Evolutionary conservation across 2,888 invertebrate species (phyloP), one percentile per base, ranked within the genome.

Genomic region (Dione vanillae): DNA sequence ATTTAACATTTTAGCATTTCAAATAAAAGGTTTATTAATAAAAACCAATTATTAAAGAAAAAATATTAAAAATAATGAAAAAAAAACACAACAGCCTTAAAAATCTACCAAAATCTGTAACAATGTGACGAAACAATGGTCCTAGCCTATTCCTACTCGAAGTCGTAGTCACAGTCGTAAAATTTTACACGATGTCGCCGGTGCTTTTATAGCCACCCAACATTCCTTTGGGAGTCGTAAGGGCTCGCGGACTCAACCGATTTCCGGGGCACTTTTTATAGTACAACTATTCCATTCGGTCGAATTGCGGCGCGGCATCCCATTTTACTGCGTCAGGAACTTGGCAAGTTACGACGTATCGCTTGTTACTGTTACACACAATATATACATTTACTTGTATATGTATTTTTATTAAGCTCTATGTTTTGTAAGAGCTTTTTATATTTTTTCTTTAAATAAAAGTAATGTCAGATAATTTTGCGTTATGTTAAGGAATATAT

Each of bases 211-310:
- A 74, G 45, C 65, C 68, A 58, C 49, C 65, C 68, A 58, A 41
- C 70, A 47, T 47, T 49, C 64, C 64, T 64, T 27, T 9, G 62
- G 72, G 74, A 59, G 6, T 69, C 70, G 61, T 68, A 72, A 69
- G 65, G 68, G 71, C 65, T 49, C 52, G 64, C 67, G 65, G 62
- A 67, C 58, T 62, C 65, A 10, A 40, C 40, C 71, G 66, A 54
- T 67, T 79, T 75, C 74, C 78, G 73, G 70, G 69, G 61, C 61
- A 71, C 67, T 78, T 82, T 83, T 83, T 83, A 83, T 80, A 79
- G 72, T 74, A 67, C 76, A 82, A 80, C 80, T 80, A 81, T 81
- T 54, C 19, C 54, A 16, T 54, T 78, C 75, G 77, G 69, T 73
- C 35, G 68, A 61, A 61, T 45, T 67, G 37, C 67, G 47, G 59